Percentiles rank a stretch among this genome's conserved stretches.
Conservation (phyloP, 2,113 vertebrate genomes). For the Scomber colias region DNA sequence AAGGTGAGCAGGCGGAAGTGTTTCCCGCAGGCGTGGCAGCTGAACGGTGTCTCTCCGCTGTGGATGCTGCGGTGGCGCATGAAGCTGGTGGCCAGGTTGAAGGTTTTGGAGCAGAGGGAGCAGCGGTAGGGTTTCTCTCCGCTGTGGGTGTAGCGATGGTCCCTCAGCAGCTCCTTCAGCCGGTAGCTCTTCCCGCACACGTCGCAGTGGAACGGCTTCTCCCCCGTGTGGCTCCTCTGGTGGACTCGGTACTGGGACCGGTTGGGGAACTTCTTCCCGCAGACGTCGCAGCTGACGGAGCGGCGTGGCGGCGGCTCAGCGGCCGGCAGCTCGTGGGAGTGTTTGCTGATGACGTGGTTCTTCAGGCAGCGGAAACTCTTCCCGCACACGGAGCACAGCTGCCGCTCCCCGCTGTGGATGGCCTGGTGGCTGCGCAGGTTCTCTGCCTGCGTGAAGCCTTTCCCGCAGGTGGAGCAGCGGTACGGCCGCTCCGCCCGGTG, state of each 20-base stretch:
- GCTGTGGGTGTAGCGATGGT: constrained; percentile 61
- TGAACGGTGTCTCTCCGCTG: constrained; percentile 43
- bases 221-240: constrained; percentile 69
- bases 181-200: constrained; percentile 72
- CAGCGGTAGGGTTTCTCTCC: constrained; percentile 59
- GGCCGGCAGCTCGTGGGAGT: constrained; percentile 65
- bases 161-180: constrained; percentile 52
- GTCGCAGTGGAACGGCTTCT: constrained; percentile 73
- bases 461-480: constrained; percentile 69
- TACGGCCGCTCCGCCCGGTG: constrained; percentile 71
- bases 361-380: constrained; percentile 75
- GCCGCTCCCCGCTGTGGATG: constrained; percentile 69
- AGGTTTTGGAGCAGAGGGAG: constrained; percentile 47
- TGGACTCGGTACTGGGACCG: constrained; percentile 67
- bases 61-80: constrained; percentile 69
- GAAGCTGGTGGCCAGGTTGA: constrained; percentile 60
- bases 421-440: constrained; percentile 78
- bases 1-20: constrained; percentile 65
- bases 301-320: constrained; percentile 44
- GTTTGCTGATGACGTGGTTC: constrained; percentile 78
- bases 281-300: constrained; percentile 66
- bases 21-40: constrained; percentile 61
- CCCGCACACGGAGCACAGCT: constrained; percentile 77
- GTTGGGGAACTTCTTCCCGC: constrained; percentile 80
- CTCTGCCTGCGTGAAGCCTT: constrained; percentile 74